Evolutionary conservation across 2,797 vertebrate genomes (phyloP).

Genomic region (Gymnoscopelus microlampas): DNA sequence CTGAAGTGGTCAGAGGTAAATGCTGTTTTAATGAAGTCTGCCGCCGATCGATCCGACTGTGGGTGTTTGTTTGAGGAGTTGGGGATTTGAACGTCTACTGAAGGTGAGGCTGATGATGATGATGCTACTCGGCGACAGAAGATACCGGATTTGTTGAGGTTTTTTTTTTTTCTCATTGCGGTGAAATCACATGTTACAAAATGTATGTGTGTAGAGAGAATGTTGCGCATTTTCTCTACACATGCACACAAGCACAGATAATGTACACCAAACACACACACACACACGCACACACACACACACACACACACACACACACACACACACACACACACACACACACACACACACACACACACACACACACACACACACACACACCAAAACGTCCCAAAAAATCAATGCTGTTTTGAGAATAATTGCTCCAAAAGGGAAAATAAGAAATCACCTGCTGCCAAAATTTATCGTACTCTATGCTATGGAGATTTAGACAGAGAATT

Average conservation of each 20-base stretch:
- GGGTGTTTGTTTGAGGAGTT: conserved; percentile 48
- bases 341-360: conserved; percentile 14
- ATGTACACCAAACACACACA: neutral
- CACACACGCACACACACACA: neutral
- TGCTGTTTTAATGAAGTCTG: conserved; percentile 68
- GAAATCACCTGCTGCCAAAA: conserved; percentile 71
- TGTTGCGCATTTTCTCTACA: conserved; percentile 13
- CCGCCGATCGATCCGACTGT: conserved; percentile 53
- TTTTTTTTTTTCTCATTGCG: too few species aligned
- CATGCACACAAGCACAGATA: conserved; percentile 6
- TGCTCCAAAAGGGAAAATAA: conserved; percentile 37
- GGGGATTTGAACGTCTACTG: conserved; percentile 45
- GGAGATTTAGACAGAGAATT: conserved; percentile 79
- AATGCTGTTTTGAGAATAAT: conserved; percentile 57
- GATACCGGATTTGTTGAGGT: too few species aligned
- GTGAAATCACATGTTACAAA: neutral
- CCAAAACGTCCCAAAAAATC: too few species aligned
- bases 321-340: conserved; percentile 11
- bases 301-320: conserved; percentile 22
- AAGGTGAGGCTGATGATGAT: conserved; percentile 56
- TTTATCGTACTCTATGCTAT: conserved; percentile 69
- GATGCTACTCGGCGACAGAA: conserved; percentile 44
- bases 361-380: neutral
- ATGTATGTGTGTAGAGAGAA: conserved; percentile 11
- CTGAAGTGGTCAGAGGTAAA: conserved; percentile 65